phyloP scores from a whole-genome alignment of 1,140 invertebrate genomes.

The Nephila pilipes region DNA sequence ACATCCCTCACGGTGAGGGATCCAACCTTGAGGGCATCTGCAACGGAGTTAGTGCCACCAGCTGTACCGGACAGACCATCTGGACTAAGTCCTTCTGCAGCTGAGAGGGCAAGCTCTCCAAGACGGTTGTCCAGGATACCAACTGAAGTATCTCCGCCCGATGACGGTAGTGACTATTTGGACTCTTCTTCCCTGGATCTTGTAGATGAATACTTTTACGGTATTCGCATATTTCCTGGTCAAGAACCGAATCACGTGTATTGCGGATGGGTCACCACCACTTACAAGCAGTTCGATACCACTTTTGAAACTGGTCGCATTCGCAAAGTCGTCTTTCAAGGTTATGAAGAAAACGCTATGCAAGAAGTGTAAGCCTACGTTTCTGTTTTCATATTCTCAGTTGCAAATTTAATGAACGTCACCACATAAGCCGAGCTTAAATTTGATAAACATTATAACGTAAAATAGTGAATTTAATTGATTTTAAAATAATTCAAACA shows the following conservation, averaged over 20 bases:
- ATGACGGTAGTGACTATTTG: slow-evolving; percentile 87
- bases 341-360: slow-evolving; percentile 81
- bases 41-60: slow-evolving; percentile 83
- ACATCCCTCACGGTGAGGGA: slow-evolving; percentile 78
- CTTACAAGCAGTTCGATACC: slow-evolving; percentile 85
- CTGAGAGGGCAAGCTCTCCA: slow-evolving; percentile 43
- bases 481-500: no score
- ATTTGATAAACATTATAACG: no score
- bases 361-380: slow-evolving; percentile 81
- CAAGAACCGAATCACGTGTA: slow-evolving; percentile 98
- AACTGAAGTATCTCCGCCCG: slow-evolving; percentile 79
- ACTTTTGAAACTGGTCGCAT: slow-evolving; percentile 94
- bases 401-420: neutral
- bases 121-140: slow-evolving; percentile 43
- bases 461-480: no score
- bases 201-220: slow-evolving; percentile 99
- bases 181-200: slow-evolving; percentile 93
- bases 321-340: slow-evolving; percentile 90
- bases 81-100: slow-evolving; percentile 1
- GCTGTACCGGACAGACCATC: slow-evolving; percentile 85
- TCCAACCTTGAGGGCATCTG: slow-evolving; percentile 55
- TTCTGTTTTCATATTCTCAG: neutral
- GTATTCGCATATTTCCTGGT: slow-evolving; percentile 89
- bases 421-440: neutral
- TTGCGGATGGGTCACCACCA: slow-evolving; percentile 99